Conservation (phyloP, 2,888 invertebrate genomes). For the Creontiades dilutus region DNA sequence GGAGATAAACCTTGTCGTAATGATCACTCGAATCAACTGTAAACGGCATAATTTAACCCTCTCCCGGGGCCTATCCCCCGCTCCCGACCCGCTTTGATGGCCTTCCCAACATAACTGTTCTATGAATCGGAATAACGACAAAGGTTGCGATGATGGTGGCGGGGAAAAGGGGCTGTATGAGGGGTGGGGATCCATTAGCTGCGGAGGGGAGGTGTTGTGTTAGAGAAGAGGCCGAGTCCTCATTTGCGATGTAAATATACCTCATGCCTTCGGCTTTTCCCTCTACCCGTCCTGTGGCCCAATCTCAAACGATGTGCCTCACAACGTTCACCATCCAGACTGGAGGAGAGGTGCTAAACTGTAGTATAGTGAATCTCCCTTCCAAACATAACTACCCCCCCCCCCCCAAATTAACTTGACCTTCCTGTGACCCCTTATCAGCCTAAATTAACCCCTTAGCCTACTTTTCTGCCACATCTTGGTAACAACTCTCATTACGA, state of each 20-base stretch:
- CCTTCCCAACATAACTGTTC: conserved; percentile 56
- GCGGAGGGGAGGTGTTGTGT: background rate
- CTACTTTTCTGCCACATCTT: too few species aligned
- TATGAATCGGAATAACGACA: conserved; percentile 58
- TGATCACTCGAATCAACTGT: conserved; percentile 48
- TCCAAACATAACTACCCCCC: background rate
- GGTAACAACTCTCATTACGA: too few species aligned
- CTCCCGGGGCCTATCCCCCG: background rate
- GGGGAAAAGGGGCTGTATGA: background rate
- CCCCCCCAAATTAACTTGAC: too few species aligned
- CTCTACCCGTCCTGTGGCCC: background rate
- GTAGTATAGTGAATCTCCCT: background rate
- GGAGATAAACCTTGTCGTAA: background rate
- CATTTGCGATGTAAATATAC: conserved; percentile 68
- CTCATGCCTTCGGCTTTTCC: conserved; percentile 2
- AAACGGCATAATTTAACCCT: conserved; percentile 52
- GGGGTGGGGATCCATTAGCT: conserved; percentile 47
- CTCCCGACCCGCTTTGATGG: conserved; percentile 33
- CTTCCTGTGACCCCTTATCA: too few species aligned
- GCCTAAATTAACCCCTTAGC: too few species aligned
- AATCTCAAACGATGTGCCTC: conserved; percentile 58
- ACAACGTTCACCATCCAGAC: conserved; percentile 44
- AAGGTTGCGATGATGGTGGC: conserved; percentile 1
- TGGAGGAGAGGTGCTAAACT: background rate
- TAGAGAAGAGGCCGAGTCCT: conserved; percentile 2